Conservation (phyloP, 2,888 invertebrate species). For the Phrixothrix hirtus region DNA sequence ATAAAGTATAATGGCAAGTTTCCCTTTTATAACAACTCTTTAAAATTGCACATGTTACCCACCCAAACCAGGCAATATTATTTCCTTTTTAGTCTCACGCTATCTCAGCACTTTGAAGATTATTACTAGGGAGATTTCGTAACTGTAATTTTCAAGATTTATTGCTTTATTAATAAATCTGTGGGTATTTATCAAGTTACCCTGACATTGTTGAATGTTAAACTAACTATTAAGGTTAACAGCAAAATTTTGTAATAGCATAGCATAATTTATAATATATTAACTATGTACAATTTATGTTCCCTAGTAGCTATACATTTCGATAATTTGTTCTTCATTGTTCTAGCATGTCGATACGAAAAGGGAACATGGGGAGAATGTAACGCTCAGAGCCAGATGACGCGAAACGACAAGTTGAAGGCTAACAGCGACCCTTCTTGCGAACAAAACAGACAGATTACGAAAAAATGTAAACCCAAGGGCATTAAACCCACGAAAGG, state of each 20-base stretch:
- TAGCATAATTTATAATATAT: slow-evolving; percentile 18
- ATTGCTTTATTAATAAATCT: slow-evolving; percentile 6
- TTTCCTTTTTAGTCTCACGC: slow-evolving; percentile 1
- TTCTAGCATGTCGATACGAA: slow-evolving; percentile 83
- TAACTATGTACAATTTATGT: slow-evolving; percentile 12
- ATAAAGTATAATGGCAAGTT: neutral
- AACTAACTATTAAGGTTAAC: slow-evolving; percentile 7
- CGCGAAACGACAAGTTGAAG: slow-evolving; percentile 80
- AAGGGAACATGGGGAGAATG: slow-evolving; percentile 88
- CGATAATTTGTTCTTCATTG: slow-evolving; percentile 27
- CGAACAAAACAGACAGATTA: slow-evolving; percentile 79
- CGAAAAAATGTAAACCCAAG: slow-evolving; percentile 85
- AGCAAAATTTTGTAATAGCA: slow-evolving; percentile 8
- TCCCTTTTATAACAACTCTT: slow-evolving; percentile 7
- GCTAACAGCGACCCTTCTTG: slow-evolving; percentile 80
- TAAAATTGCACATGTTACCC: slow-evolving; percentile 10
- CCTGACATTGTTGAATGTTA: slow-evolving; percentile 3
- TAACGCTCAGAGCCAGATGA: slow-evolving; percentile 78
- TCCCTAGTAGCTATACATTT: slow-evolving; percentile 12
- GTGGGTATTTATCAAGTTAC: neutral
- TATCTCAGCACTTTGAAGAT: slow-evolving; percentile 2
- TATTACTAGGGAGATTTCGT: slow-evolving; percentile 3
- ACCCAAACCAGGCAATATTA: neutral
- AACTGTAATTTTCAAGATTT: slow-evolving; percentile 6
- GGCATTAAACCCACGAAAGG: slow-evolving; percentile 66